Evolutionary conservation across 2,113 vertebrate genomes (phyloP), one percentile per base, ranked within the genome.

Genomic region (Pelmatolapia mariae): DNA sequence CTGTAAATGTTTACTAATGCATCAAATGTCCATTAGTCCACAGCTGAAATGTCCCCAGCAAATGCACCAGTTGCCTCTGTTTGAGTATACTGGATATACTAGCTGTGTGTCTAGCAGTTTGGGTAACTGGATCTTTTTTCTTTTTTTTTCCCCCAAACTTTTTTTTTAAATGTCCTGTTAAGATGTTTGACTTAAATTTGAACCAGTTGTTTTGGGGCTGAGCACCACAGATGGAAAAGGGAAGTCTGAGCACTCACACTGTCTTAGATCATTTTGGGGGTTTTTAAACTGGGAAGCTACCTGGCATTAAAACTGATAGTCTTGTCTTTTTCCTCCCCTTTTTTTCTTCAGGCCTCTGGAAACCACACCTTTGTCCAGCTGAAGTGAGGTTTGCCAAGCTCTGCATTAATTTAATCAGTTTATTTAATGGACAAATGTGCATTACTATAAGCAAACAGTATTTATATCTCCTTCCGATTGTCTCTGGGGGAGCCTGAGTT

Each of bases 351-450:
- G 95, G 95, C 80, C 81, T 92, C 93, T 90, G 93, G 93, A 90
- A 95, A 92, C 94, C 93, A 91, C 91, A 94, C 93, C 93, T 95
- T 92, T 92, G 80, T 95, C 94, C 95, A 95, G 88, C 92, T 94
- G 93, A 95, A 94, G 95, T 92, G 94, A 96, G 95, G 95, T 95
- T 95, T 93, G 87, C 92, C 90, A 85, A 94, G 94, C 90, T 93
- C 92, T 83, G 90, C 88, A 47, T 94, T 95, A 95, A 95, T 95
- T 96, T 95, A 95, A 94, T 94, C 92, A 91, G 93, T 95, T 95
- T 93, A 95, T 94, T 96, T 95, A 95, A 96, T 94, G 94, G 94
- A 96, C 95, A 95, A 85, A 93, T 96, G 89, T 94, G 93, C 92
- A 94, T 94, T 95, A 91, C 83, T 92, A 94, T 91, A 90, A 95